phyloP scores from a whole-genome alignment of 2,888 invertebrate genomes.

The Monoplex corrugatus region DNA sequence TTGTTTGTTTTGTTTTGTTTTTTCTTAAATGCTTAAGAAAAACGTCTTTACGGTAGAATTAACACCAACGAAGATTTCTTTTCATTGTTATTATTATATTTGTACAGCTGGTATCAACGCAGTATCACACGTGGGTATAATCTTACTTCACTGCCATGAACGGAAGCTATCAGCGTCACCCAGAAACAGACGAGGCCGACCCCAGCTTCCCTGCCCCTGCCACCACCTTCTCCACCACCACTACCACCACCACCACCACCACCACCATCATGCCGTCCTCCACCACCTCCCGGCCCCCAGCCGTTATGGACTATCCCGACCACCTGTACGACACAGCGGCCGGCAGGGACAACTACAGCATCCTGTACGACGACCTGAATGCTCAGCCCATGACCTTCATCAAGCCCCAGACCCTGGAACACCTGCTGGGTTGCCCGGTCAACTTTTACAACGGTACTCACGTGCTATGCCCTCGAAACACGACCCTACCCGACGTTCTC shows the following conservation, averaged over 20 bases:
- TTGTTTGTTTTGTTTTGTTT: too few relatives aligned
- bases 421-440: conserved; percentile 33
- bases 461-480: conserved; percentile 43
- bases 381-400: conserved; percentile 4
- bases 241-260: neutral
- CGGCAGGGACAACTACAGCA: conserved; percentile 9
- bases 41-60: neutral
- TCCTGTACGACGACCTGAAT: neutral
- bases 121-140: too few relatives aligned
- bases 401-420: conserved; percentile 33
- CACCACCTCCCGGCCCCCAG: neutral
- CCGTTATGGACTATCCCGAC: neutral
- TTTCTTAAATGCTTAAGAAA: neutral
- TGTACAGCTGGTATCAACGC: neutral
- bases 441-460: conserved; percentile 48
- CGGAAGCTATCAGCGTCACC: neutral
- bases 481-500: conserved; percentile 16
- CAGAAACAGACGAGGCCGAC: neutral
- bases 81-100: neutral
- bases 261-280: neutral
- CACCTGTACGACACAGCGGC: neutral
- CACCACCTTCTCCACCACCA: neutral
- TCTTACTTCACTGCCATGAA: too few relatives aligned
- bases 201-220: neutral
- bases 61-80: neutral